phyloP scores from a whole-genome alignment of 2,113 vertebrate genomes.

The Apaloderma vittatum region DNA sequence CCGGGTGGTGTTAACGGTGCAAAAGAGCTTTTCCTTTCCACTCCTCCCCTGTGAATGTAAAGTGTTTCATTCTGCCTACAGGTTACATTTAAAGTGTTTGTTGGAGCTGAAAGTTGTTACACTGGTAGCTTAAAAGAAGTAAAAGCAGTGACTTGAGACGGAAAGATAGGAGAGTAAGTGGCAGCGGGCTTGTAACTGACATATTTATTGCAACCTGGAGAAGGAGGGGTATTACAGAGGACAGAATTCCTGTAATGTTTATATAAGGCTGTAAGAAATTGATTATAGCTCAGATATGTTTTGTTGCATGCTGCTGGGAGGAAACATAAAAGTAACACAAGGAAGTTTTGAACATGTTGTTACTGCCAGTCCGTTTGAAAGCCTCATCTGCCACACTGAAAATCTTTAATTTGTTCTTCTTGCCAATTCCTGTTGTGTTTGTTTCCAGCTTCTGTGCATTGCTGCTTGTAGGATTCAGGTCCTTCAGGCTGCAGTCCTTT shows the following conservation, averaged over 20 bases:
- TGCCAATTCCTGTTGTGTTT: neutral
- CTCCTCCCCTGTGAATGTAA: neutral
- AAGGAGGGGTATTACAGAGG: conserved; percentile 24
- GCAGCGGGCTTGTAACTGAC: neutral
- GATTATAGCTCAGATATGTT: conserved; percentile 37
- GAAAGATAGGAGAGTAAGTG: neutral
- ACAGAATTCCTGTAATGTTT: conserved; percentile 44
- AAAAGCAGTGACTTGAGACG: neutral
- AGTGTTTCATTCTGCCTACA: neutral
- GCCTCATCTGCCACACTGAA: neutral
- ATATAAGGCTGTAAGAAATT: conserved; percentile 31
- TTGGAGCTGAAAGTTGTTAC: neutral
- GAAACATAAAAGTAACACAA: neutral
- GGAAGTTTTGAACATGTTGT: neutral
- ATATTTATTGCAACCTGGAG: conserved; percentile 51
- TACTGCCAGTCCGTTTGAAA: neutral
- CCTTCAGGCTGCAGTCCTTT: neutral
- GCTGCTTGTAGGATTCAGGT: neutral
- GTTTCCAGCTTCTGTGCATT: neutral
- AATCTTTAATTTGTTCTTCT: neutral
- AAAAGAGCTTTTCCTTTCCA: neutral
- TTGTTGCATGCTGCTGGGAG: conserved; percentile 6
- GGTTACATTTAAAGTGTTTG: neutral
- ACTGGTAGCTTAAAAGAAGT: neutral
- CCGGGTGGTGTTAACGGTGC: neutral